Base-by-base conservation (phyloP, 2,797 vertebrate species). In the Cyclopterus lumpus region DNA sequence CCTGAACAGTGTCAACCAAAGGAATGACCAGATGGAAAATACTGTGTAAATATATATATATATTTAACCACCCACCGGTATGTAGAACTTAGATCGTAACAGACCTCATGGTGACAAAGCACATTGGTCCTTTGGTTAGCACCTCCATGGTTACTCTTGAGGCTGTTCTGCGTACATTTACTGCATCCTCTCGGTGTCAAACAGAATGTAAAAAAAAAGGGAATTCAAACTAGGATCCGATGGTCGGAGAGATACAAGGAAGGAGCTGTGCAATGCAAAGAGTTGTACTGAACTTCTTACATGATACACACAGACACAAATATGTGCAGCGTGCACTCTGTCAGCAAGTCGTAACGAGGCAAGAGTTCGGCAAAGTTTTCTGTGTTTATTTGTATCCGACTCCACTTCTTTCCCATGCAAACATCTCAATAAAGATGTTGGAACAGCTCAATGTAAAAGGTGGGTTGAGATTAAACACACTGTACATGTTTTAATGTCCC, bases 1-100 rank as follows among this genome's bases (percentile, higher is more conserved):
- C 94, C 44, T 93, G 85, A 93, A 65, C 3, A 60, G 20, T 24
- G 48, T 67, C 58, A 11, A 58, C 32, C 42, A 73, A 60, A 22
- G 7, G 6, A 58, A 53, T 48, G 28, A 70, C 26, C 11, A n/a
- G 26, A 75, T 49, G 62, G 71, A 20, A 58, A 54, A 57, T 24
- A 18, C 9, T 53, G 4, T 90, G 85, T 92, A 88, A 71, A 89
- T 82, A 79, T 24, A 46, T 57, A 32, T 53, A 38, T 40, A 40
- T 40, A 79, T 83, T 60, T 79, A 89, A 78, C 53, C 70, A 76
- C 38, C 53, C 26, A 30, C 32, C 44, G 20, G 46, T 32, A 30
- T 68, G 65, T 59, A 48, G 75, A 51, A 49, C 2, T 0, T 54
- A 64, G 75, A 57, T 77, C 34, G 76, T 44, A 38, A 73, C 8